Percentiles rank a stretch among this genome's conserved stretches.
These are phyloP conservation scores for Corapipo altera DNA, from an alignment of 2,113 vertebrate genomes.

Conservation along the genomic window DNA sequence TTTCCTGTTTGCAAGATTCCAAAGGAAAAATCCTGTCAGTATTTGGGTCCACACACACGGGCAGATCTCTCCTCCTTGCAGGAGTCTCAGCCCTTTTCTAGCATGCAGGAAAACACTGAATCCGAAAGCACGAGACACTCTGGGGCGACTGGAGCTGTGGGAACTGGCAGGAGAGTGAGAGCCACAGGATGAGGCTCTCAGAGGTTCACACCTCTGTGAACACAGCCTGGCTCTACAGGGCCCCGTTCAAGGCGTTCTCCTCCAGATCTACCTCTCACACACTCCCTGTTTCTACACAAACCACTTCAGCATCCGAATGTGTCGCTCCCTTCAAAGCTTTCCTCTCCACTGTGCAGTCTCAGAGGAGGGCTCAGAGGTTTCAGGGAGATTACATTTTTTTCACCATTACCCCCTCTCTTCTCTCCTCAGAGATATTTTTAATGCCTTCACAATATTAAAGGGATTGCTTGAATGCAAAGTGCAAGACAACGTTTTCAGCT, in stretches of 20 bases:
- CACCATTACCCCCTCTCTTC: not conserved
- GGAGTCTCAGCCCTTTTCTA: not conserved
- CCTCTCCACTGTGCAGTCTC: not conserved
- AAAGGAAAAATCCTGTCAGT: not conserved
- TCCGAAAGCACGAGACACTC: not conserved
- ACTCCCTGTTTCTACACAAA: not conserved
- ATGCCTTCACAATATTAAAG: constrained; percentile 22
- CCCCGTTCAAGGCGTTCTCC: not conserved
- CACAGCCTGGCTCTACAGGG: not conserved
- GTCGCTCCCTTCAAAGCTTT: constrained; percentile 21
- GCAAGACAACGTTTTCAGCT: not conserved
- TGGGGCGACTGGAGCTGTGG: not conserved
- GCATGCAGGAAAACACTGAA: constrained; percentile 18
- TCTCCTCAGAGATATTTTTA: constrained; percentile 21
- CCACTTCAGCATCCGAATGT: not conserved
- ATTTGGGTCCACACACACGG: not conserved
- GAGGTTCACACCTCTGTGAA: not conserved
- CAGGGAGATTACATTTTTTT: constrained; percentile 30
- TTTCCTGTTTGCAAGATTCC: constrained; percentile 80
- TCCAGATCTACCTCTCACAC: not conserved
- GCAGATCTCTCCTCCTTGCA: not conserved
- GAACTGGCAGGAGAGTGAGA: not conserved
- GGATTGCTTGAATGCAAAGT: constrained; percentile 13
- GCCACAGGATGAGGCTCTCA: not conserved
- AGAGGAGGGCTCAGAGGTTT: constrained; percentile 18